These are phyloP conservation scores for Venturia canescens DNA, from an alignment of 1,140 invertebrate species.

Conservation along the genomic window DNA sequence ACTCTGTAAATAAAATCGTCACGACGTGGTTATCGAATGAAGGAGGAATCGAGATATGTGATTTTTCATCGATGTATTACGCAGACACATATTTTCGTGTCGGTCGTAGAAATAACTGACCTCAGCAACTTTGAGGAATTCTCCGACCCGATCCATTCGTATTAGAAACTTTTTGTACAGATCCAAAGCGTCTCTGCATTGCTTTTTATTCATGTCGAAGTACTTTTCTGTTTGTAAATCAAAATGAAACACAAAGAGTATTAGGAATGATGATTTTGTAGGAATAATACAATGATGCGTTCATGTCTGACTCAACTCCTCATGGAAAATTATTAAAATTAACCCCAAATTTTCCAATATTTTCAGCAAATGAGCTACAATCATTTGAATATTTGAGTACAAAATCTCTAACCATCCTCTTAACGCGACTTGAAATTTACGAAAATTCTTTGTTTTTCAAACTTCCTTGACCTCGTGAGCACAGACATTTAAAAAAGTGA, in stretches of 20 bases:
- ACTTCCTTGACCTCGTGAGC: no score
- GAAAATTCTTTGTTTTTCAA: background rate
- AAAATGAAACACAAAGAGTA: slow-evolving; percentile 43
- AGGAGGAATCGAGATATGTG: slow-evolving; percentile 29
- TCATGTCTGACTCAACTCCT: background rate
- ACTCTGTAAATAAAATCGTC: slow-evolving; percentile 81
- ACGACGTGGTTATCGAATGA: slow-evolving; percentile 22
- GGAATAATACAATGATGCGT: slow-evolving; percentile 11
- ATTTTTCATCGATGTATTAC: background rate
- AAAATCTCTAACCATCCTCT: no score
- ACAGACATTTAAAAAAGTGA: background rate
- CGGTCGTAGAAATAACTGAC: slow-evolving; percentile 72
- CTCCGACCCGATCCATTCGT: slow-evolving; percentile 98
- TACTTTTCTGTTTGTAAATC: slow-evolving; percentile 88
- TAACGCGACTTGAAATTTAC: no score
- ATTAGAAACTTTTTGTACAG: slow-evolving; percentile 99
- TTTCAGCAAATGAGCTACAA: no score
- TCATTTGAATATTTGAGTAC: no score
- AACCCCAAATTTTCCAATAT: no score
- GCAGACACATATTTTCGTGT: no score
- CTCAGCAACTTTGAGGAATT: slow-evolving; percentile 98
- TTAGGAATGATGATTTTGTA: background rate
- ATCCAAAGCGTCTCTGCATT: slow-evolving; percentile 97
- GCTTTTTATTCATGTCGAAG: slow-evolving; percentile 99
- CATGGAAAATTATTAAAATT: no score